phyloP scores from a whole-genome alignment of 1,140 invertebrate species.

The Polypedilum vanderplanki region DNA sequence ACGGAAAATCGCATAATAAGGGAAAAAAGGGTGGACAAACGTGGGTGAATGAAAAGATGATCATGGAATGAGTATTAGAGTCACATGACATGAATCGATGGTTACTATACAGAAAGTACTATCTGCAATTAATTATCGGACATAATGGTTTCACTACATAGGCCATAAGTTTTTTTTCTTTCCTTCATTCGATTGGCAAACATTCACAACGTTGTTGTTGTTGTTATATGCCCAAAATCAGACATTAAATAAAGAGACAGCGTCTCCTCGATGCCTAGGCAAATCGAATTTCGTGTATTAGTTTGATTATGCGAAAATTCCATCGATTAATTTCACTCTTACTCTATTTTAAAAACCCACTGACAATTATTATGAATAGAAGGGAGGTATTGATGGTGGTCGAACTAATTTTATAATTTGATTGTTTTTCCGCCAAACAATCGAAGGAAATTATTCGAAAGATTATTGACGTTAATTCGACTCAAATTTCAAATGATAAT shows the following conservation, averaged over 20 bases:
- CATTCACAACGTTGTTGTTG: not conserved
- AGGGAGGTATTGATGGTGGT: not conserved
- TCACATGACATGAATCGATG: not conserved
- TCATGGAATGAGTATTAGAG: not conserved
- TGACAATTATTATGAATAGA: not conserved
- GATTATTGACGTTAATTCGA: conserved; percentile 10
- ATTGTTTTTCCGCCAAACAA: not conserved
- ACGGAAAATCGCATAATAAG: not conserved
- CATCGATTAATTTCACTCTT: conserved; percentile 6
- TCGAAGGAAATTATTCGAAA: not conserved
- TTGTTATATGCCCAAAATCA: not conserved
- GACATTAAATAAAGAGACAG: conserved; percentile 21
- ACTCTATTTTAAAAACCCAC: not conserved
- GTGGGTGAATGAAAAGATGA: not conserved
- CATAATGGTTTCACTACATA: conserved; percentile 25
- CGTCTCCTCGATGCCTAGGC: conserved; percentile 23
- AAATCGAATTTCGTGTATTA: conserved; percentile 14
- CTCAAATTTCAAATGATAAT: not conserved
- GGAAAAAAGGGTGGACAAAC: not conserved
- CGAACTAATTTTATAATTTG: conserved; percentile 16
- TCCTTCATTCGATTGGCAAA: not conserved
- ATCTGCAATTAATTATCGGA: conserved; percentile 27
- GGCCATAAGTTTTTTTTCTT: conserved; percentile 14
- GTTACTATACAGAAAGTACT: not conserved
- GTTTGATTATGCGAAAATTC: conserved; percentile 17